Percentiles rank a stretch among this genome's conserved stretches.
Evolutionary conservation across 64 coral and sea anemone species (phyloP).

Genomic region (Anthopleura sola): DNA sequence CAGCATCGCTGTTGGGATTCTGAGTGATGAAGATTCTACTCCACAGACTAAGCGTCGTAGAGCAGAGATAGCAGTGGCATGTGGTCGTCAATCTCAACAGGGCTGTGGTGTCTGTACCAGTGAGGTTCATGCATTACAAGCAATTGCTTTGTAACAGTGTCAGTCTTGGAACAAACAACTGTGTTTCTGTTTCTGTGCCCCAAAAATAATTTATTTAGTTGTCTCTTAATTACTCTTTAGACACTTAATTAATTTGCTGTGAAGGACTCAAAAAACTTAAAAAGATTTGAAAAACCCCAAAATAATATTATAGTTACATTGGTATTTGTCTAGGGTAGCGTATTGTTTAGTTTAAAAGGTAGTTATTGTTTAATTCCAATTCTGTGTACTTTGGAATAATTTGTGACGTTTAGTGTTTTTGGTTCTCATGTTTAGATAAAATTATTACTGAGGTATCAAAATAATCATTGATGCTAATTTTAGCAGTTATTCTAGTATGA

Average conservation of each 20-base stretch:
- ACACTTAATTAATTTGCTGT: not conserved
- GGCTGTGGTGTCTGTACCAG: conserved; percentile 60
- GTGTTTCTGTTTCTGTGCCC: conserved; percentile 18
- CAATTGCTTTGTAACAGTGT: conserved; percentile 63
- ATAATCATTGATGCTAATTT: too few species aligned
- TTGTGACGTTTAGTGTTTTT: not conserved
- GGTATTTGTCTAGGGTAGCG: not conserved
- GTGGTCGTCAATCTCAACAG: conserved; percentile 37
- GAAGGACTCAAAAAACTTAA: conserved; percentile 18
- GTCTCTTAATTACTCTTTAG: not conserved
- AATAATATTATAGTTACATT: not conserved
- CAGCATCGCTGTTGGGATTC: conserved; percentile 53
- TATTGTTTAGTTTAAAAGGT: not conserved
- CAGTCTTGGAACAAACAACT: conserved; percentile 61
- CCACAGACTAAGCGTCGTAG: conserved; percentile 42
- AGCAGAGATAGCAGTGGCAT: conserved; percentile 44
- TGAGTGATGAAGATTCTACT: conserved; percentile 49
- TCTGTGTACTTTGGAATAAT: too few species aligned
- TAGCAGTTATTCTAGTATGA: too few species aligned
- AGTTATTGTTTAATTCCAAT: too few species aligned
- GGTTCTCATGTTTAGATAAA: not conserved
- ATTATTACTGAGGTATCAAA: too few species aligned
- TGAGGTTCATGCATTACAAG: conserved; percentile 64
- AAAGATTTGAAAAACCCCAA: not conserved
- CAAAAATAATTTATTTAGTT: conserved; percentile 18